Conservation (phyloP, 2,797 vertebrate genomes). For the Scleropages formosus region DNA sequence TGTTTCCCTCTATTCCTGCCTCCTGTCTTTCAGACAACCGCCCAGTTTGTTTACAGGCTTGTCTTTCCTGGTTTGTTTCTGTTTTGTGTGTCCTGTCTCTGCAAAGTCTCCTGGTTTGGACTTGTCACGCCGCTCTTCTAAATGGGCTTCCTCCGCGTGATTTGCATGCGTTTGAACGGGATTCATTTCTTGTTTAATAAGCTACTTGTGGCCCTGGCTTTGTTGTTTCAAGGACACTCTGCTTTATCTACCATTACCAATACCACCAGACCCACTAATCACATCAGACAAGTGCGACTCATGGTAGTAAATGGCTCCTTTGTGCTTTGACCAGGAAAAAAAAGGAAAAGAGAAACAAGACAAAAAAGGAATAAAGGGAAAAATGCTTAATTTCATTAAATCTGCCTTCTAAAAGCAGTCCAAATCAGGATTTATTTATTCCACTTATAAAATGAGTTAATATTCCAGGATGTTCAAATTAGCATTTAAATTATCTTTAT, state of each 20-base stretch:
- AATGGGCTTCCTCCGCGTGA: conserved; percentile 43
- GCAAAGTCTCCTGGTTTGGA: conserved; percentile 40
- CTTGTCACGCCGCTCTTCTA: conserved; percentile 44
- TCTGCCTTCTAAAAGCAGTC: conserved; percentile 60
- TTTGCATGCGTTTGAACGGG: conserved; percentile 51
- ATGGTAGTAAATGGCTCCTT: conserved; percentile 49
- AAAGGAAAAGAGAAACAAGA: conserved; percentile 38
- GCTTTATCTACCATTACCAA: conserved; percentile 54
- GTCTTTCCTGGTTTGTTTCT: conserved; percentile 30
- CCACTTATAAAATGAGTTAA: conserved; percentile 66
- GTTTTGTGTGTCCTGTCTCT: conserved; percentile 36
- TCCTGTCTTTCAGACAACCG: conserved; percentile 27
- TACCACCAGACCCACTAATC: conserved; percentile 55
- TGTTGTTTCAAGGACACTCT: conserved; percentile 58
- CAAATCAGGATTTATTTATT: conserved; percentile 68
- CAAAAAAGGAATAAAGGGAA: conserved; percentile 41
- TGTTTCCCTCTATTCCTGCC: background rate
- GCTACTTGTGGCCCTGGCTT: conserved; percentile 51
- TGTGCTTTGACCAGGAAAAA: conserved; percentile 42
- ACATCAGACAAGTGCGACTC: conserved; percentile 55
- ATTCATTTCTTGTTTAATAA: conserved; percentile 57
- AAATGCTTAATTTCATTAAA: conserved; percentile 56
- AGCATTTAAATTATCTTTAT: conserved; percentile 76
- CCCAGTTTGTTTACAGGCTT: conserved; percentile 35
- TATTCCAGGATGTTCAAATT: conserved; percentile 72